Evolutionary conservation across 2,888 invertebrate species (phyloP), one percentile per base, ranked within the genome.

Genomic region (Folsomia candida): DNA sequence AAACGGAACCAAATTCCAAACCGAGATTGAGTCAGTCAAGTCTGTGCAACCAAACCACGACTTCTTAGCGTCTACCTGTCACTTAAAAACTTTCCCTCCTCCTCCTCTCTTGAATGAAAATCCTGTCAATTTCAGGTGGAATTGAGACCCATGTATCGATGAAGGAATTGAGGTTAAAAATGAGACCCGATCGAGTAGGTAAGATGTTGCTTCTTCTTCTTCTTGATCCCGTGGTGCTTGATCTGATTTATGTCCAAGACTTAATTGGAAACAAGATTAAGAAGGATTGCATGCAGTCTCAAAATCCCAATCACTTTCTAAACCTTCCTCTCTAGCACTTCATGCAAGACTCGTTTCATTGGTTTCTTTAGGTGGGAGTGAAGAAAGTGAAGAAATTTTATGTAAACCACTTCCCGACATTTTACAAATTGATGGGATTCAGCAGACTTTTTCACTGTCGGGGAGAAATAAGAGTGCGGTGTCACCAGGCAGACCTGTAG

Each of bases 381-480:
- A 37, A 37, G 37, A 9, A 37, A 37, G 37, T 37, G 14, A 37
- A 37, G 37, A 37, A n/a, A 37, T 37, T 37, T 37, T 14, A 37
- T 37, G 37, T 37, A 37, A 37, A 37, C 37, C 37, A 37, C 37
- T 37, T 37, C 37, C 37, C 37, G 37, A 37, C 37, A 37, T 37
- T 37, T 37, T 37, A 9, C 37, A 37, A 37, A 37, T 47, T 51
- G 37, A 64, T 51, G 22, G 51, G 24, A 51, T 54, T 22, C 47
- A 47, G 9, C 29, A 26, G 27, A 62, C 62, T n/a, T 62, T 62
- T 22, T 62, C 62, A 62, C 62, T 62, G 62, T 62, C 62, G 29
- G 27, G 57, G 22, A 57, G 6, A 6, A 57, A 11, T 6, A 11
- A 6, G 57, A n/a, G 20, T 22, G 57, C 57, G 14, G 57, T n/a